Conservation (phyloP, 2,797 vertebrate species). For the Tenualosa thibaudeaui region DNA sequence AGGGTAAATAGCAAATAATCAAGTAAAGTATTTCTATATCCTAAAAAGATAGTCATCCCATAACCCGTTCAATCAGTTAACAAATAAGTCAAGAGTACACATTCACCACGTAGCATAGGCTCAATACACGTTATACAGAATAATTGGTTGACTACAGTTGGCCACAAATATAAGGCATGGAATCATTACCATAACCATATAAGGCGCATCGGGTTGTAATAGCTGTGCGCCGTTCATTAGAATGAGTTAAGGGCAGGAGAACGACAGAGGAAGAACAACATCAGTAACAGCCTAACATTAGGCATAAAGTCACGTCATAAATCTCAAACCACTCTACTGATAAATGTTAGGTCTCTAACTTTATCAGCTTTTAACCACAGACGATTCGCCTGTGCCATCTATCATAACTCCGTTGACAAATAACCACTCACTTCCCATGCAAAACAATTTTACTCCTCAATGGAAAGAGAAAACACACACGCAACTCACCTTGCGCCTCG, state of each 20-base stretch:
- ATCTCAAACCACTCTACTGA: background rate
- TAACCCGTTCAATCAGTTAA: too few species aligned
- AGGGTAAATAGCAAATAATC: background rate
- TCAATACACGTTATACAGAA: too few species aligned
- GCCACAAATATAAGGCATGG: background rate
- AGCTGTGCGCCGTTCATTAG: background rate
- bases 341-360: background rate
- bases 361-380: background rate
- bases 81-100: too few species aligned
- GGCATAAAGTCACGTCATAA: background rate
- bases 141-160: too few species aligned
- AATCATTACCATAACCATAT: background rate
- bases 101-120: too few species aligned
- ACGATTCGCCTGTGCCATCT: background rate
- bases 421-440: background rate
- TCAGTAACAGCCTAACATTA: background rate
- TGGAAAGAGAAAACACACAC: slow-evolving; percentile 35
- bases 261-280: background rate
- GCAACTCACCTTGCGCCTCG: slow-evolving; percentile 48
- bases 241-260: background rate
- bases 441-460: background rate
- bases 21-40: background rate
- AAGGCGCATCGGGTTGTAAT: background rate
- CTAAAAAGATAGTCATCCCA: too few species aligned
- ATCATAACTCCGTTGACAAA: background rate